Conservation (phyloP, 2,113 vertebrate species). For the Scomber japonicus region DNA sequence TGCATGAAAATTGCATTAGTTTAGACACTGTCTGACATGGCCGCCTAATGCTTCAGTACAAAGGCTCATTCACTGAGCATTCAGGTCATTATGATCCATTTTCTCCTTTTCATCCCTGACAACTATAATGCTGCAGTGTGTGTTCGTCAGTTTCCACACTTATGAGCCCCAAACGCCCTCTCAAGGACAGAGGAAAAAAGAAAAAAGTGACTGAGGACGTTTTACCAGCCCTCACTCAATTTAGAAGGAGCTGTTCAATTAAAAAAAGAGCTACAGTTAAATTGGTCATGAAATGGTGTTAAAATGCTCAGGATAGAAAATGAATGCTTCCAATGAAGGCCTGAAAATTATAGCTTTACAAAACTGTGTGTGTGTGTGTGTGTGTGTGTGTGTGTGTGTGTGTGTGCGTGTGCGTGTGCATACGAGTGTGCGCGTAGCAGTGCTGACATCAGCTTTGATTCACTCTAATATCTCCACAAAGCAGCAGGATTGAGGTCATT, state of each 20-base stretch:
- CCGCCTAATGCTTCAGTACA: neutral
- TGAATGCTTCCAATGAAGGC: neutral
- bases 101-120: constrained; percentile 7
- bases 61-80: constrained; percentile 10
- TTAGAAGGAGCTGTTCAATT: neutral
- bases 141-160: neutral
- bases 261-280: neutral
- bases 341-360: neutral
- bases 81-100: constrained; percentile 13
- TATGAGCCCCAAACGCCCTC: neutral
- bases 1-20: neutral
- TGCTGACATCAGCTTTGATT: constrained; percentile 46
- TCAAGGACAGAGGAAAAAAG: neutral
- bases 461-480: constrained; percentile 46
- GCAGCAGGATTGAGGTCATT: constrained; percentile 54
- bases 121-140: neutral
- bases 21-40: neutral
- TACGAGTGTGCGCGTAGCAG: neutral
- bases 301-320: neutral
- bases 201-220: neutral
- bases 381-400: neutral
- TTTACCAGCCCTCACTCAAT: neutral
- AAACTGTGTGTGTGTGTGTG: no score
- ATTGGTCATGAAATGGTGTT: neutral
- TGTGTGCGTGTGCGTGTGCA: constrained; percentile 1